These are phyloP conservation scores for Limnephilus marmoratus DNA, from an alignment of 2,888 invertebrate genomes.

Conservation along the genomic window DNA sequence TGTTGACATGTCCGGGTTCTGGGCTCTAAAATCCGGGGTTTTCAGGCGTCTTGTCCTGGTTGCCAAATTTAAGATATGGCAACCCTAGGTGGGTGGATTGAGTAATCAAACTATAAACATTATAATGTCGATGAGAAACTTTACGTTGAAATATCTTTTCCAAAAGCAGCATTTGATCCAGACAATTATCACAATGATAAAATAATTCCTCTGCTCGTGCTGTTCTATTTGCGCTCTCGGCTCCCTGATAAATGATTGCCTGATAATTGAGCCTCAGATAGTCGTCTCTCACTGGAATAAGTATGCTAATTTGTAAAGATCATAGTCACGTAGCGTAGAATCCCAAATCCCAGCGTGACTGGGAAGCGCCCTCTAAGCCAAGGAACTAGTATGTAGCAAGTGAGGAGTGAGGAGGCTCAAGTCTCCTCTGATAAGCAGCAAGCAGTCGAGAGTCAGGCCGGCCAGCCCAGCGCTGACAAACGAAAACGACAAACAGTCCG, in stretches of 20 bases:
- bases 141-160: background rate
- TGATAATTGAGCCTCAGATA: conserved; percentile 31
- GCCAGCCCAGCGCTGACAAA: conserved; percentile 32
- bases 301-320: conserved; percentile 49
- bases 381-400: background rate
- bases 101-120: background rate
- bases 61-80: too few relatives aligned
- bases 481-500: conserved; percentile 42
- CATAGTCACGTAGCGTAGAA: conserved; percentile 35
- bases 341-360: conserved; percentile 9
- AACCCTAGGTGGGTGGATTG: background rate
- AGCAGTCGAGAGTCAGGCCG: background rate
- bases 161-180: background rate
- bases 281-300: conserved; percentile 35
- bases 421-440: background rate
- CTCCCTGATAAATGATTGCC: conserved; percentile 43
- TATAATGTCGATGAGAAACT: too few relatives aligned
- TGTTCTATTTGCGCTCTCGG: conserved; percentile 41
- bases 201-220: conserved; percentile 12
- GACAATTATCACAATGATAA: background rate
- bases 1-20: too few relatives aligned
- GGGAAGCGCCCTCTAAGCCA: background rate
- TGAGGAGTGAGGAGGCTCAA: background rate
- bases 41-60: too few relatives aligned
- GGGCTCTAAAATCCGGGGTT: too few relatives aligned